A percentile compares a stretch with the other conserved stretches of the same genome.
Evolutionary conservation across 2,113 vertebrate genomes (phyloP).

Genomic region (Pluvialis apricaria): DNA sequence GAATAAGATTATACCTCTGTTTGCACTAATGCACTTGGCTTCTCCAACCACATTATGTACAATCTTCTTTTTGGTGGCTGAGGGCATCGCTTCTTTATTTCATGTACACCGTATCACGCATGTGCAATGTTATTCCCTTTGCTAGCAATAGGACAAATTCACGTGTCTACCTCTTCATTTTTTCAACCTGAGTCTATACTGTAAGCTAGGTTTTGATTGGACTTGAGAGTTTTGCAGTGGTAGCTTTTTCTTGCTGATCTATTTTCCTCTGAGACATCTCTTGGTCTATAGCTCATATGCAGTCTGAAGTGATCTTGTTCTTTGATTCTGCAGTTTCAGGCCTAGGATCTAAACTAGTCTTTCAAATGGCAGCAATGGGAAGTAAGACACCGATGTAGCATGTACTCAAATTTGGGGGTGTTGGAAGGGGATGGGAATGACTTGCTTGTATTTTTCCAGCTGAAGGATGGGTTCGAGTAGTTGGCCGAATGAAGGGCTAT

Average conservation of each 20-base stretch:
- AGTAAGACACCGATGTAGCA: not conserved
- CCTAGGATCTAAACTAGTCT: not conserved
- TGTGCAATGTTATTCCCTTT: not conserved
- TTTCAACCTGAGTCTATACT: not conserved
- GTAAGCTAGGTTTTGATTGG: not conserved
- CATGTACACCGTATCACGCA: not conserved
- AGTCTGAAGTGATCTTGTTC: not conserved
- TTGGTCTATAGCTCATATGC: not conserved
- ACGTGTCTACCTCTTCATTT: rapidly evolving
- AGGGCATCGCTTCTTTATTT: conserved; percentile 7
- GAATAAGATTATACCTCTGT: not conserved
- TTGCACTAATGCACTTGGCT: conserved; percentile 17
- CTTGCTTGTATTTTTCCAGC: not conserved
- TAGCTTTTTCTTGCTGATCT: not conserved
- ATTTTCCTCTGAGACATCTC: not conserved
- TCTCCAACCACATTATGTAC: not conserved
- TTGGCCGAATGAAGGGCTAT: not conserved
- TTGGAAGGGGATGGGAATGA: not conserved
- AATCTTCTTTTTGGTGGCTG: not conserved
- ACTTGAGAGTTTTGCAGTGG: not conserved
- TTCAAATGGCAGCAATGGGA: not conserved
- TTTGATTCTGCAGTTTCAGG: not conserved
- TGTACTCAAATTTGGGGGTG: rapidly evolving
- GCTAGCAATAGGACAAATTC: not conserved
- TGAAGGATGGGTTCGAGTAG: not conserved